phyloP scores from a whole-genome alignment of 2,113 vertebrate species.

The Ageneiosus marmoratus region DNA sequence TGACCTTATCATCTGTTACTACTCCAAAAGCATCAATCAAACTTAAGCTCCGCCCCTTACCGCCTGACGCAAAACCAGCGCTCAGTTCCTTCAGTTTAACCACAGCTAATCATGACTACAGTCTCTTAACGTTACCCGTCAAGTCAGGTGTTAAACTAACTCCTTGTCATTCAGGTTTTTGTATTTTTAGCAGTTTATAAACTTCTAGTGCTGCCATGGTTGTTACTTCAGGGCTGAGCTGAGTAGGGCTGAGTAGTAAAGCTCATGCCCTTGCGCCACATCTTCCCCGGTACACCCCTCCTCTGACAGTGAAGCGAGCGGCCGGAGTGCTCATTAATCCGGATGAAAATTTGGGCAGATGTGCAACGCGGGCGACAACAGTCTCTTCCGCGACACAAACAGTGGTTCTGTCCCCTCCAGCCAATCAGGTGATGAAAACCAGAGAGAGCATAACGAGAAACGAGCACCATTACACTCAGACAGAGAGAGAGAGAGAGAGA shows the following conservation, averaged over 20 bases:
- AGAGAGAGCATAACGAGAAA: constrained; percentile 66
- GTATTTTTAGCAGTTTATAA: background rate
- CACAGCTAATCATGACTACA: background rate
- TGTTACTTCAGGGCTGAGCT: background rate
- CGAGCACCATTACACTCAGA: constrained; percentile 68
- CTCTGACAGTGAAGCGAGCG: constrained; percentile 58
- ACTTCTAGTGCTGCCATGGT: background rate
- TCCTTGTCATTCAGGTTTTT: background rate
- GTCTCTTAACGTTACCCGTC: background rate
- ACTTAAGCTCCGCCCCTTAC: background rate
- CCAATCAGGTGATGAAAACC: constrained; percentile 76
- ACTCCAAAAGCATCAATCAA: background rate
- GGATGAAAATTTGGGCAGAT: constrained; percentile 76
- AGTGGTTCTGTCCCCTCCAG: constrained; percentile 71
- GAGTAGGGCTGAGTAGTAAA: constrained; percentile 45
- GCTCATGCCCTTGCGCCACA: constrained; percentile 8
- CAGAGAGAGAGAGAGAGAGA: constrained; percentile 47
- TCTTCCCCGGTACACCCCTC: constrained; percentile 56
- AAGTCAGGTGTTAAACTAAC: background rate
- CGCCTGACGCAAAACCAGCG: background rate
- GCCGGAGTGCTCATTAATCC: constrained; percentile 68
- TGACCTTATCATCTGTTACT: background rate
- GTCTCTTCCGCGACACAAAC: constrained; percentile 73
- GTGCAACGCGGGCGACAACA: constrained; percentile 70
- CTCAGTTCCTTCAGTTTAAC: background rate